Percentiles rank a stretch among this genome's conserved stretches.
Evolutionary conservation across 2,113 vertebrate genomes (phyloP).

Genomic region (Andinoacara biseriatus): DNA sequence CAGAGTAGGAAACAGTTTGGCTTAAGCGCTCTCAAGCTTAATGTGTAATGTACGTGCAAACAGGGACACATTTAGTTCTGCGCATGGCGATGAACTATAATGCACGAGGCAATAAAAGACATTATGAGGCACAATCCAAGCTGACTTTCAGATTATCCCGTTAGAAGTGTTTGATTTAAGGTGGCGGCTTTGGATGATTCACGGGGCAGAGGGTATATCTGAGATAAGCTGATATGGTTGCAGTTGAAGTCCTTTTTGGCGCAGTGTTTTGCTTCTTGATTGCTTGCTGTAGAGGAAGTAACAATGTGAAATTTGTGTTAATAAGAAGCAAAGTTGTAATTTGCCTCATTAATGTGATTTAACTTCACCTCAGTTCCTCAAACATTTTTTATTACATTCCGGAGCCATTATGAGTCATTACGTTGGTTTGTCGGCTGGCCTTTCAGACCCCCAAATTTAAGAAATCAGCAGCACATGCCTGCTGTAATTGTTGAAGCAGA

Average conservation of each 20-base stretch:
- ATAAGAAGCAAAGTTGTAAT: neutral
- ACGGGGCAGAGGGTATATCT: neutral
- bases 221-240: slow-evolving; percentile 4
- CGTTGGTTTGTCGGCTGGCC: neutral
- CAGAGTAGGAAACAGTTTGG: slow-evolving; percentile 39
- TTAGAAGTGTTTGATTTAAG: slow-evolving; percentile 9
- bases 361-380: slow-evolving; percentile 10
- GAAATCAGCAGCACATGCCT: neutral
- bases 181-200: slow-evolving; percentile 3
- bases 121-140: slow-evolving; percentile 27
- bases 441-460: neutral
- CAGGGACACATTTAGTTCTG: slow-evolving; percentile 27
- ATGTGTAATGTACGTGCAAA: slow-evolving; percentile 50
- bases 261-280: neutral
- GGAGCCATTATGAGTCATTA: neutral
- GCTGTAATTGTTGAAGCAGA: slow-evolving; percentile 1
- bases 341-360: slow-evolving; percentile 22
- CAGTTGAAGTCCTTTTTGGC: slow-evolving; percentile 21
- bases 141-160: slow-evolving; percentile 11
- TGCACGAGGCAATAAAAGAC: neutral
- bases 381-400: neutral
- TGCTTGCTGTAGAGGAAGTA: neutral
- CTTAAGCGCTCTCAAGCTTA: slow-evolving; percentile 22
- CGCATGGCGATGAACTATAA: slow-evolving; percentile 16
- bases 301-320: neutral